phyloP scores from a whole-genome alignment of 2,797 vertebrate genomes.

The Mus minutoides region DNA sequence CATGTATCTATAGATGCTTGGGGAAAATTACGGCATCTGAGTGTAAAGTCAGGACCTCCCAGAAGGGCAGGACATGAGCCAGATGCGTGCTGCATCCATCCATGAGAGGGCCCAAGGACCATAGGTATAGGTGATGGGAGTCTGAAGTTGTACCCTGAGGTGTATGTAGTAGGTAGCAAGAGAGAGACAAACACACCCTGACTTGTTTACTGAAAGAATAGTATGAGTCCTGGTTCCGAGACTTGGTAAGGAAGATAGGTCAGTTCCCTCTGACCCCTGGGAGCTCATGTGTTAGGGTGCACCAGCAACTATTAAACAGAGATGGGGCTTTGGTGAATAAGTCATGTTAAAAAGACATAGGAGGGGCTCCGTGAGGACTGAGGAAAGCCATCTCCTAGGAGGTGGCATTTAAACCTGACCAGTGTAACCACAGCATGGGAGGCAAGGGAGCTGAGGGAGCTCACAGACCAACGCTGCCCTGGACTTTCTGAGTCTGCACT shows the following conservation, averaged over 20 bases:
- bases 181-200: rapidly evolving
- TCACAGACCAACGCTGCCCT: rapidly evolving
- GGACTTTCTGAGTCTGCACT: too few relatives aligned
- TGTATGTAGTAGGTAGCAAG: rapidly evolving
- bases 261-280: background rate
- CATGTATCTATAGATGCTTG: rapidly evolving
- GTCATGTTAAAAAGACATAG: background rate
- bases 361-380: rapidly evolving
- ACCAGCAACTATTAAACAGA: rapidly evolving
- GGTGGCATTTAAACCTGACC: background rate
- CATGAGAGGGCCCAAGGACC: too few relatives aligned
- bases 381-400: background rate
- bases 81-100: too few relatives aligned
- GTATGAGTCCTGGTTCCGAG: background rate
- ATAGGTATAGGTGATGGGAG: rapidly evolving
- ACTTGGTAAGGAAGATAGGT: background rate
- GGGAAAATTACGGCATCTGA: rapidly evolving
- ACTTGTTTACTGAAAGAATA: background rate
- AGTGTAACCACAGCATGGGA: rapidly evolving
- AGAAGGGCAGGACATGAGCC: too few relatives aligned
- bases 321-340: rapidly evolving
- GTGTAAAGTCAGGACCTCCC: rapidly evolving
- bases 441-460: background rate
- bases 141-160: too few relatives aligned
- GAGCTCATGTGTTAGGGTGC: too few relatives aligned